Evolutionary conservation across 1,140 invertebrate species (phyloP).

Genomic region (Musca domestica): DNA sequence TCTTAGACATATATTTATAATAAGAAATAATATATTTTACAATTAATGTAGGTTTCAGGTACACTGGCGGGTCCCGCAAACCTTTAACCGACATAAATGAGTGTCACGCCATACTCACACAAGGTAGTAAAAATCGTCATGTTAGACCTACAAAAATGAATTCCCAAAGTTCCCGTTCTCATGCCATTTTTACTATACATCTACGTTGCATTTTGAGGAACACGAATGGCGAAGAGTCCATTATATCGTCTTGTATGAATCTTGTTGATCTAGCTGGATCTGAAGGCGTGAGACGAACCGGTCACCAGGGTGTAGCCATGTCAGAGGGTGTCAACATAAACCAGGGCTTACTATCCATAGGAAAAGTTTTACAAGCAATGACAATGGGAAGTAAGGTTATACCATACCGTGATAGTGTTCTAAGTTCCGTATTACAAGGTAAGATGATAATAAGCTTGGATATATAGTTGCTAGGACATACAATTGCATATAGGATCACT

Average conservation of each 20-base stretch:
- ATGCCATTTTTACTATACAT: slow-evolving; percentile 82
- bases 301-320: slow-evolving; percentile 33
- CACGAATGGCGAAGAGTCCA: neutral
- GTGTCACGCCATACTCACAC: slow-evolving; percentile 74
- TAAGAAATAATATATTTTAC: neutral
- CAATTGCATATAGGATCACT: neutral
- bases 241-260: slow-evolving; percentile 61
- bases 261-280: slow-evolving; percentile 78
- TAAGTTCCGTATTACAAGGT: slow-evolving; percentile 55
- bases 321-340: slow-evolving; percentile 34
- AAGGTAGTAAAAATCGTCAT: slow-evolving; percentile 78
- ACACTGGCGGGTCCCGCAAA: slow-evolving; percentile 76
- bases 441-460: slow-evolving; percentile 10
- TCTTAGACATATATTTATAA: neutral
- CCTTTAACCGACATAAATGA: slow-evolving; percentile 80
- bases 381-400: slow-evolving; percentile 41
- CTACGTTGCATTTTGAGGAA: neutral
- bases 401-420: slow-evolving; percentile 53
- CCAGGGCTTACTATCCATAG: slow-evolving; percentile 50
- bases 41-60: slow-evolving; percentile 53
- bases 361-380: slow-evolving; percentile 53
- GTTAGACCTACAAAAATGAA: slow-evolving; percentile 87
- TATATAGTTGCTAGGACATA: neutral
- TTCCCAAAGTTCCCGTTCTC: slow-evolving; percentile 77
- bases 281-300: slow-evolving; percentile 32